phyloP scores from a whole-genome alignment of 2,113 vertebrate genomes.

The Zosterops lateralis region DNA sequence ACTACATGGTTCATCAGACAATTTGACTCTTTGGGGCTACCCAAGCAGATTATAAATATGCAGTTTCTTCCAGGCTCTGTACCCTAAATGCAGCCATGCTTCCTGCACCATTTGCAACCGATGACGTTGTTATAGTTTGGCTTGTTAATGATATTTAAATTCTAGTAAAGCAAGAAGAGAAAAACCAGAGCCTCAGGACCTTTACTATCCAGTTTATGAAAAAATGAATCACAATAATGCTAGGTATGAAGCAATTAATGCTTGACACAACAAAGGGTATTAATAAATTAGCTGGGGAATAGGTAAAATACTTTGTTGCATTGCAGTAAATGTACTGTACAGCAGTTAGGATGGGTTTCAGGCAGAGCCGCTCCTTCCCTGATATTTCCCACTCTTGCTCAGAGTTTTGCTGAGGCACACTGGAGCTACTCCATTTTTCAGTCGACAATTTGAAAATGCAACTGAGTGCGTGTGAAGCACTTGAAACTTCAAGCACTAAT shows the following conservation, averaged over 20 bases:
- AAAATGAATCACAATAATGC: not conserved
- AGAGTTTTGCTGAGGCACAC: not conserved
- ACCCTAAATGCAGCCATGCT: not conserved
- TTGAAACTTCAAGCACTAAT: slow-evolving; percentile 48
- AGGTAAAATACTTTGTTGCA: not conserved
- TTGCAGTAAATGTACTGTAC: not conserved
- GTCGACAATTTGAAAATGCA: not conserved
- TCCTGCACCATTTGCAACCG: not conserved
- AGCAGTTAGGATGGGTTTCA: not conserved
- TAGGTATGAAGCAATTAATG: not conserved
- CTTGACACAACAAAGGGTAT: not conserved
- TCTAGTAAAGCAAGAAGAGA: not conserved
- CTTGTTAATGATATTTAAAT: not conserved
- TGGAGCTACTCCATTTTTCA: not conserved
- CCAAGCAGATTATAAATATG: not conserved
- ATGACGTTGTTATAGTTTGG: not conserved
- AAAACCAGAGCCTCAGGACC: not conserved
- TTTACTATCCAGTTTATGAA: not conserved
- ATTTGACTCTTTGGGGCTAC: not conserved
- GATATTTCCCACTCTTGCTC: not conserved
- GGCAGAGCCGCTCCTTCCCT: not conserved
- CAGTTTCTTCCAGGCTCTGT: not conserved
- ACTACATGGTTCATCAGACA: not conserved
- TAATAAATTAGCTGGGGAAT: not conserved
- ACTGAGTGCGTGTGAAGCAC: not conserved